Conservation (phyloP, 2,113 vertebrate genomes). For the Furnarius figulus region DNA sequence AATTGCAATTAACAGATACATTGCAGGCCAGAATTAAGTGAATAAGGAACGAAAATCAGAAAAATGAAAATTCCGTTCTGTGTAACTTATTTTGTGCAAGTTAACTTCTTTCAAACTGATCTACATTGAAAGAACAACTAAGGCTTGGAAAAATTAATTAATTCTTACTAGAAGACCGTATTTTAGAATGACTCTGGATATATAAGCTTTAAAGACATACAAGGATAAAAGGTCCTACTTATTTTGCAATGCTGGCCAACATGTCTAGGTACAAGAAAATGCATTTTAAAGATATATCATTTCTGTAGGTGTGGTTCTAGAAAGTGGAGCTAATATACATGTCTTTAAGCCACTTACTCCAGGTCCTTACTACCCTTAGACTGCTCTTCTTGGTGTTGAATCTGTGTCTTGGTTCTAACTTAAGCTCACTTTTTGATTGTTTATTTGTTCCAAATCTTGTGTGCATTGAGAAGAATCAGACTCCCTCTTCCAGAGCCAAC, state of each 20-base stretch:
- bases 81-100: neutral
- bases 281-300: neutral
- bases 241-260: neutral
- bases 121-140: neutral
- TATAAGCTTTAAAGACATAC: neutral
- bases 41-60: neutral
- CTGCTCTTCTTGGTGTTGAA: neutral
- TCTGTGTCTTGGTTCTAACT: neutral
- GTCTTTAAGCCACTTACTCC: neutral
- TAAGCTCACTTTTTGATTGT: neutral
- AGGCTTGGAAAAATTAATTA: neutral
- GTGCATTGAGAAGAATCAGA: neutral
- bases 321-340: neutral
- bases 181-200: neutral
- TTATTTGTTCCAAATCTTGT: neutral
- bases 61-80: neutral
- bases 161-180: neutral
- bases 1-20: neutral
- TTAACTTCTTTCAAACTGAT: neutral
- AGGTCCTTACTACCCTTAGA: neutral
- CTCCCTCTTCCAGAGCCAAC: neutral
- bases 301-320: neutral
- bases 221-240: neutral
- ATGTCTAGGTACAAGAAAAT: neutral
- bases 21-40: neutral